Evolutionary conservation across 2,888 invertebrate species (phyloP).

Genomic region (Holacanthella duospinosa): DNA sequence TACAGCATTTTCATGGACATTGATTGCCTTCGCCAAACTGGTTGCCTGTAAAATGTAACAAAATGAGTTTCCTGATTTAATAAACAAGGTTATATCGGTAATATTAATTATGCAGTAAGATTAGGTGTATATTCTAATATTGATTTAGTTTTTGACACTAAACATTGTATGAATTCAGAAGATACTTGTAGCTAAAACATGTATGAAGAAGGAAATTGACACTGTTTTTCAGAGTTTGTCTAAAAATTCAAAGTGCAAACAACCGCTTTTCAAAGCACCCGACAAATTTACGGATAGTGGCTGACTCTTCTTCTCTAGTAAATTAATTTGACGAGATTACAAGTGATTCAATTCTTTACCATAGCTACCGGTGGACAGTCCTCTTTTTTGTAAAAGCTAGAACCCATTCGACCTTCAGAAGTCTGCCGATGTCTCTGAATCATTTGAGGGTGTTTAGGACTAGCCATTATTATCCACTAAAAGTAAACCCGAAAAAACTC

Average conservation of each 20-base stretch:
- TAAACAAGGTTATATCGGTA: no score
- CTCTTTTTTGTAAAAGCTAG: slow-evolving; percentile 14
- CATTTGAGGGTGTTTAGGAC: neutral
- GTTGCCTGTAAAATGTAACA: slow-evolving; percentile 53
- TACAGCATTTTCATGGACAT: slow-evolving; percentile 78
- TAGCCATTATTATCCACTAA: neutral
- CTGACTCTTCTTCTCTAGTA: no score
- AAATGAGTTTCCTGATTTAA: no score
- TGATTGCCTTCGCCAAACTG: slow-evolving; percentile 88
- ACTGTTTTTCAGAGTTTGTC: neutral
- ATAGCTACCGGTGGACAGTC: slow-evolving; percentile 29
- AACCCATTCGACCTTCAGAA: neutral
- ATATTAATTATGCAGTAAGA: no score
- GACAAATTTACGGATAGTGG: no score
- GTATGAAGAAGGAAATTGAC: neutral
- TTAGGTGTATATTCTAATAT: no score
- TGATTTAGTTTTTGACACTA: no score
- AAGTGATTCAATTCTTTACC: no score
- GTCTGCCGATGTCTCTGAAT: neutral
- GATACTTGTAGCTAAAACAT: no score
- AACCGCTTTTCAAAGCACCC: no score
- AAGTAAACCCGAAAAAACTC: no score
- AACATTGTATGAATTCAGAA: no score
- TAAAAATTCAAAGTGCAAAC: slow-evolving; percentile 5
- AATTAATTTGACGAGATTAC: neutral